These are phyloP conservation scores for Scylla paramamosain DNA, from an alignment of 1,140 invertebrate genomes.

Conservation along the genomic window DNA sequence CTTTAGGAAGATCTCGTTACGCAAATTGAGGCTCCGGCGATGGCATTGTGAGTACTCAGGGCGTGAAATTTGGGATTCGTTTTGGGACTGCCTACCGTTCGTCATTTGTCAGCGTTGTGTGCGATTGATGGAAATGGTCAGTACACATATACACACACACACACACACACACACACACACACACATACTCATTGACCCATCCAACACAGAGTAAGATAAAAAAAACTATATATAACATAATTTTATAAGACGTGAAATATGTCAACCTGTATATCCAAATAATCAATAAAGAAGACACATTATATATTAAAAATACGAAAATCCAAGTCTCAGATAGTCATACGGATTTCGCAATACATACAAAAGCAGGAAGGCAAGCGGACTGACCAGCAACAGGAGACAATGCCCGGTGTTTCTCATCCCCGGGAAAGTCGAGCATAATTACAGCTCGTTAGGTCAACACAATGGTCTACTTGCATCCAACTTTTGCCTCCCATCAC, in stretches of 20 bases:
- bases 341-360: background rate
- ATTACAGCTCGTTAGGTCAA: background rate
- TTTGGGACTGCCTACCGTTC: background rate
- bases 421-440: background rate
- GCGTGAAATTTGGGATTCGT: background rate
- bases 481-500: background rate
- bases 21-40: background rate
- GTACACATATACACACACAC: background rate
- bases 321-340: too few relatives aligned
- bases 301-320: background rate
- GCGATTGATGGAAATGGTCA: too few relatives aligned
- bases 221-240: too few relatives aligned
- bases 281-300: too few relatives aligned
- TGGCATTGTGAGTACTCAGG: background rate
- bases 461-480: background rate
- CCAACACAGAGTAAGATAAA: background rate
- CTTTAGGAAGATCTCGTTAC: background rate
- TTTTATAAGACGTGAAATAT: too few relatives aligned
- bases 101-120: background rate
- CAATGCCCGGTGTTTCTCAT: background rate
- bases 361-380: background rate
- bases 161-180: conserved; percentile 24
- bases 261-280: too few relatives aligned
- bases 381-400: background rate
- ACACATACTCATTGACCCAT: background rate